Evolutionary conservation across 1,140 invertebrate species (phyloP).

Genomic region (Papilio helenus): DNA sequence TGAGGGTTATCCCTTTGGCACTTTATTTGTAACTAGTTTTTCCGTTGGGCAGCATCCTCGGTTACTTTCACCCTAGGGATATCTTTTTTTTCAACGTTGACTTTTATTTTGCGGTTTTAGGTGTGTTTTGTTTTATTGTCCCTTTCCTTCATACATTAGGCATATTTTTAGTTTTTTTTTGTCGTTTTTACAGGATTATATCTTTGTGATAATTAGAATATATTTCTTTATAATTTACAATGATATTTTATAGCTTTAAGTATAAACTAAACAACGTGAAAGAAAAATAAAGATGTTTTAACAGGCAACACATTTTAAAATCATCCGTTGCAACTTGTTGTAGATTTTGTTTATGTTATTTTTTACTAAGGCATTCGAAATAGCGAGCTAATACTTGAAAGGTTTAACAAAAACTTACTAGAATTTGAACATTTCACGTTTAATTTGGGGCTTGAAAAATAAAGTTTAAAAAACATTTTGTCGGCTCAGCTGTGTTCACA

Average conservation of each 20-base stretch:
- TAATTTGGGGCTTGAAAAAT: neutral
- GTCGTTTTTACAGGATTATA: neutral
- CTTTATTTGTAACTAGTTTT: conserved; percentile 29
- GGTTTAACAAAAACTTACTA: neutral
- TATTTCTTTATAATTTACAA: neutral
- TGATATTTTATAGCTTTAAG: too few relatives aligned
- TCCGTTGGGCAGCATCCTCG: neutral
- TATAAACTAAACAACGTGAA: neutral
- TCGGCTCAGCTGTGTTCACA: conserved; percentile 9
- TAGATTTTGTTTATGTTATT: neutral
- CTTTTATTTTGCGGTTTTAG: conserved; percentile 16
- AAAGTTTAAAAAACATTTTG: conserved; percentile 5
- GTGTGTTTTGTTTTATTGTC: conserved; percentile 8
- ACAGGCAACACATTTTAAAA: neutral
- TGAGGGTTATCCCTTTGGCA: conserved; percentile 21
- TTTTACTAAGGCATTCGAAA: neutral
- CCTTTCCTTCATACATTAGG: neutral
- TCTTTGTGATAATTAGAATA: neutral
- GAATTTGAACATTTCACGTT: neutral
- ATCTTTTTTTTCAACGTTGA: neutral
- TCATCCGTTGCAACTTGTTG: too few relatives aligned
- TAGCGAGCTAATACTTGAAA: neutral
- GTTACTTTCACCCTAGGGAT: conserved; percentile 5
- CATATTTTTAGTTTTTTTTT: neutral
- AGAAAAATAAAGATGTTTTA: neutral